These are phyloP conservation scores for Branchellion lobata DNA, from an alignment of 2,888 invertebrate species.

Conservation along the genomic window DNA sequence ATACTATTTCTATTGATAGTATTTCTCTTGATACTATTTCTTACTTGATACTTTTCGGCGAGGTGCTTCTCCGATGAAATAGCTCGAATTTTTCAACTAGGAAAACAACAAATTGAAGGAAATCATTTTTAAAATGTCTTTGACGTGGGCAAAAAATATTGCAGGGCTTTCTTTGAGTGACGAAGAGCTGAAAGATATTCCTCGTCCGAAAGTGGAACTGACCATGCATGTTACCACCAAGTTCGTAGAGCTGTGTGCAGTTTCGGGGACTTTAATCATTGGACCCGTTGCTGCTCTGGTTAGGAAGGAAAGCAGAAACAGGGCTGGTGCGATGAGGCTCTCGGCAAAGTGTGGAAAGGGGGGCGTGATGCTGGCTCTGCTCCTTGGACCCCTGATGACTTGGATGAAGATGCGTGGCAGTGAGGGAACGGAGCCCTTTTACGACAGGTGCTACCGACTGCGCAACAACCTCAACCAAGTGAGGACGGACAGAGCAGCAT, in stretches of 20 bases:
- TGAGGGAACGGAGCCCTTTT: background rate
- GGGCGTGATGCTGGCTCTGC: background rate
- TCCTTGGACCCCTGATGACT: background rate
- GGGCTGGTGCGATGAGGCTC: background rate
- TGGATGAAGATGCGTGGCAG: background rate
- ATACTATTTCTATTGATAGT: too few relatives aligned
- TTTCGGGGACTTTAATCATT: background rate
- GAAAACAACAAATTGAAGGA: background rate
- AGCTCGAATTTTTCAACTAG: too few relatives aligned
- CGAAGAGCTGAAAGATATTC: background rate
- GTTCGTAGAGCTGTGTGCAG: background rate
- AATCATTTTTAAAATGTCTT: background rate
- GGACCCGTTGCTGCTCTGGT: background rate
- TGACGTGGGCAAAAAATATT: background rate
- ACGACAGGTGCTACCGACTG: background rate
- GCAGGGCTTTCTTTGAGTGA: background rate
- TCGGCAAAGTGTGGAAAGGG: background rate
- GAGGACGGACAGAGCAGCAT: background rate
- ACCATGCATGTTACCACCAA: background rate
- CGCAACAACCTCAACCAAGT: background rate
- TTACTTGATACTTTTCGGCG: too few relatives aligned
- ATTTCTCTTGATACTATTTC: too few relatives aligned
- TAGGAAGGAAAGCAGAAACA: background rate
- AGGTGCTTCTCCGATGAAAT: too few relatives aligned
- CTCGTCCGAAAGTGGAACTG: background rate